These are phyloP conservation scores for Calyptomena viridis DNA, from an alignment of 2,113 vertebrate genomes.

Conservation along the genomic window DNA sequence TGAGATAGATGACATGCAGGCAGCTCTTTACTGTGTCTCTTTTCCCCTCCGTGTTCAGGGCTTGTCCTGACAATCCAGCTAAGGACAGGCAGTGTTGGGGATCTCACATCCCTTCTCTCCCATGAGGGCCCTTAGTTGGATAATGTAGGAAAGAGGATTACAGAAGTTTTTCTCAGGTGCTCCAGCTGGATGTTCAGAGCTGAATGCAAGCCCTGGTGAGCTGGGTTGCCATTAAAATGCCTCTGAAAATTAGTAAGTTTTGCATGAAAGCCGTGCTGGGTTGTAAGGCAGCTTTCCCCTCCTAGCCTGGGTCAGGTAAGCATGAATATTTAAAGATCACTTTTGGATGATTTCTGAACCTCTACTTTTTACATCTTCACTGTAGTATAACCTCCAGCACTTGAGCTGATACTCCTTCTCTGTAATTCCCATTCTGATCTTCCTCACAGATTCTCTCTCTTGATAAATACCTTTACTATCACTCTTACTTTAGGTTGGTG, in stretches of 20 bases:
- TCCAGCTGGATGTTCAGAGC: neutral
- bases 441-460: neutral
- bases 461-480: neutral
- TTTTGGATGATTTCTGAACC: neutral
- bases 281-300: neutral
- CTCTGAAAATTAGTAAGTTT: neutral
- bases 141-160: neutral
- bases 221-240: neutral
- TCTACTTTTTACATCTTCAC: neutral
- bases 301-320: neutral
- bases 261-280: fast-evolving
- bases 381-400: neutral
- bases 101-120: neutral
- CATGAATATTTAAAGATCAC: neutral
- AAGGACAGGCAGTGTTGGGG: neutral
- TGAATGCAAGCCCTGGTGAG: neutral
- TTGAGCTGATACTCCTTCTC: neutral
- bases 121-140: neutral
- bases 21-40: neutral
- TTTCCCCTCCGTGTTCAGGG: fast-evolving
- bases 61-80: neutral
- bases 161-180: neutral
- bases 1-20: neutral
- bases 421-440: neutral
- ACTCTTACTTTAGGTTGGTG: neutral